Evolutionary conservation across 2,113 vertebrate species (phyloP).

Genomic region (Ia io): DNA sequence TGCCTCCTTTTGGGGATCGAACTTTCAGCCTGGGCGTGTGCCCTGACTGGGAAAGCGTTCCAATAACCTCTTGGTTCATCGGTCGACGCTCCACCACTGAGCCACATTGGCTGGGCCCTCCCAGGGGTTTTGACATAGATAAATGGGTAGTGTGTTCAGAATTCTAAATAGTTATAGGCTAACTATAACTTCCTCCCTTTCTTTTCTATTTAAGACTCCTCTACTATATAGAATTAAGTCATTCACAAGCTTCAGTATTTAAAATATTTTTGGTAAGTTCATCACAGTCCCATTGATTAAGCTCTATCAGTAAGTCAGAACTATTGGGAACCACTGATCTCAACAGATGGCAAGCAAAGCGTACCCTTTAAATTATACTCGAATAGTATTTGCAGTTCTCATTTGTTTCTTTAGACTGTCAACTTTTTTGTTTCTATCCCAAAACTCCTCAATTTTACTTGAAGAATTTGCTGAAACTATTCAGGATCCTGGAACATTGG

Average conservation of each 20-base stretch:
- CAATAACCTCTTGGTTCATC: no score
- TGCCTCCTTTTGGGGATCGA: no score
- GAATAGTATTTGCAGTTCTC: background rate
- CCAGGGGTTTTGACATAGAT: background rate
- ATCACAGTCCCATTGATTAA: background rate
- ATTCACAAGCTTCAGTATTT: background rate
- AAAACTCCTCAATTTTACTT: background rate
- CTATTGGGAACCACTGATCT: background rate
- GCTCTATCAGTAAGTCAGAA: background rate
- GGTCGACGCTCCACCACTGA: no score
- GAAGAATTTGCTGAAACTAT: constrained; percentile 29
- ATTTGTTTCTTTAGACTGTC: background rate
- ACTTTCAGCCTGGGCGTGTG: no score
- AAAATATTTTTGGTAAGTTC: constrained; percentile 22
- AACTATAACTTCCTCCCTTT: background rate
- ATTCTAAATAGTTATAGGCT: background rate
- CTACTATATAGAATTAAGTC: background rate
- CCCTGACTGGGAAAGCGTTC: no score
- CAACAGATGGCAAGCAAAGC: background rate
- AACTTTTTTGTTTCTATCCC: constrained; percentile 30
- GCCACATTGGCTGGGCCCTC: no score
- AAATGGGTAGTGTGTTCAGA: background rate
- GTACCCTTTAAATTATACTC: constrained; percentile 19
- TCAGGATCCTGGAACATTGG: background rate
- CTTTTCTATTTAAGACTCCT: background rate